phyloP scores from a whole-genome alignment of 2,113 vertebrate genomes.

The Myrmecophaga tridactyla region DNA sequence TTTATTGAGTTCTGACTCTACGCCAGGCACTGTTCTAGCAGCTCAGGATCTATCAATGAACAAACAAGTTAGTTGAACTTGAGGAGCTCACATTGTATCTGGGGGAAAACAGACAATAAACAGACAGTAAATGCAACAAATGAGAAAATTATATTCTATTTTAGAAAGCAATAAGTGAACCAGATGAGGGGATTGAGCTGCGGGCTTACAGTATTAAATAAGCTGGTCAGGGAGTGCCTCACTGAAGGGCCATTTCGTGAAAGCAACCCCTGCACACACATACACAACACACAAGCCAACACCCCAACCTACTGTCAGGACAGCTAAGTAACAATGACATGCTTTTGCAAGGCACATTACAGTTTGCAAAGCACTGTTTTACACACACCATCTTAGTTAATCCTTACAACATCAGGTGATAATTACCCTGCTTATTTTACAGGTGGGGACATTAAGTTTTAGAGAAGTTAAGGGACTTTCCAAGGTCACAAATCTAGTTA shows the following conservation, averaged over 20 bases:
- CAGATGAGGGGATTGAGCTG: neutral
- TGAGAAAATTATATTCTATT: neutral
- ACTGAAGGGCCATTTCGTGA: neutral
- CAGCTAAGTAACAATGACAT: neutral
- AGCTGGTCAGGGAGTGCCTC: neutral
- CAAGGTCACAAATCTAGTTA: neutral
- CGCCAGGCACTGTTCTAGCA: neutral
- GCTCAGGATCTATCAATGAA: neutral
- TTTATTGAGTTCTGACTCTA: neutral
- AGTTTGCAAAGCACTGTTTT: neutral
- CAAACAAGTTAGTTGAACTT: neutral
- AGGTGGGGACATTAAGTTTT: neutral
- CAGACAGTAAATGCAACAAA: neutral
- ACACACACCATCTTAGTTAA: neutral
- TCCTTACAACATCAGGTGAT: neutral
- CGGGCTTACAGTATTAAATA: neutral
- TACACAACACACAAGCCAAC: neutral
- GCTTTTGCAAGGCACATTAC: neutral
- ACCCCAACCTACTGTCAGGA: no score
- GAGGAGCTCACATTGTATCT: neutral
- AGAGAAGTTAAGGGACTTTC: neutral
- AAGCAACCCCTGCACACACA: neutral
- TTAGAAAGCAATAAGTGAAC: neutral
- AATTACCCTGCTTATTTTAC: neutral
- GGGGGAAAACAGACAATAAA: neutral